A percentile compares a stretch with the other conserved stretches of the same genome.
Evolutionary conservation across 1,140 invertebrate species (phyloP).

Genomic region (Drosophila nigromelanica): DNA sequence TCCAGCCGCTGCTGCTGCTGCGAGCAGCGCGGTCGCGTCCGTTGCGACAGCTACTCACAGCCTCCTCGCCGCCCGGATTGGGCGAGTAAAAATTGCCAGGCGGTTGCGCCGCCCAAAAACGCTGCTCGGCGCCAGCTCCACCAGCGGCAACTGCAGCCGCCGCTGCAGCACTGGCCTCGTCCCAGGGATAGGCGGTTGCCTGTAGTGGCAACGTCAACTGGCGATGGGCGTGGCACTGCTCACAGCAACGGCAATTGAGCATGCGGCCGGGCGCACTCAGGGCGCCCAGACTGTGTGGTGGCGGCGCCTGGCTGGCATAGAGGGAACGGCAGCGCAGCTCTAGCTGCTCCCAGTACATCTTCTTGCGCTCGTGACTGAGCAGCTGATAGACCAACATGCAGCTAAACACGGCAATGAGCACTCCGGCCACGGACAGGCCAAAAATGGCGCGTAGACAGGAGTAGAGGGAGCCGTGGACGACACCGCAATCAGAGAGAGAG

Average conservation of each 20-base stretch:
- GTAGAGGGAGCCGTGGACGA: constrained; percentile 93
- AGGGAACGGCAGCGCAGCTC: constrained; percentile 92
- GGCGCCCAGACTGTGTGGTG: constrained; percentile 49
- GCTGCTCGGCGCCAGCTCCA: constrained; percentile 56
- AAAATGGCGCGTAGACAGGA: constrained; percentile 94
- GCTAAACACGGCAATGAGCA: constrained; percentile 94
- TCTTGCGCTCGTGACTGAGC: constrained; percentile 93
- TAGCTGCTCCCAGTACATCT: constrained; percentile 96
- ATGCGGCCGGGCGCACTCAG: constrained; percentile 56
- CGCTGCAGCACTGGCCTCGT: constrained; percentile 67
- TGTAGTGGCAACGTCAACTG: constrained; percentile 68
- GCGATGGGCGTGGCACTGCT: constrained; percentile 83
- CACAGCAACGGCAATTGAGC: constrained; percentile 79
- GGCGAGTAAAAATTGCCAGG: constrained; percentile 91
- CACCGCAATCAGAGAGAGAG: constrained; percentile 92
- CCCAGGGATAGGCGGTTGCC: constrained; percentile 74
- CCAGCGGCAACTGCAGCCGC: constrained; percentile 55
- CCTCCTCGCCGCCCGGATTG: constrained; percentile 88
- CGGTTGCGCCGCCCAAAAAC: constrained; percentile 69
- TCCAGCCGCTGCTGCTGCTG: constrained; percentile 86
- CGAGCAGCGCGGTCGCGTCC: constrained; percentile 73
- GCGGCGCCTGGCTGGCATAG: constrained; percentile 86
- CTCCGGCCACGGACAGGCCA: constrained; percentile 94
- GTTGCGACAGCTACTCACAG: constrained; percentile 23
- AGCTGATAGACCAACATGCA: constrained; percentile 96